Percentiles rank a stretch among this genome's conserved stretches.
Evolutionary conservation across 92 coral and sea anemone genomes (phyloP).

Genomic region (Paramuricea clavata): DNA sequence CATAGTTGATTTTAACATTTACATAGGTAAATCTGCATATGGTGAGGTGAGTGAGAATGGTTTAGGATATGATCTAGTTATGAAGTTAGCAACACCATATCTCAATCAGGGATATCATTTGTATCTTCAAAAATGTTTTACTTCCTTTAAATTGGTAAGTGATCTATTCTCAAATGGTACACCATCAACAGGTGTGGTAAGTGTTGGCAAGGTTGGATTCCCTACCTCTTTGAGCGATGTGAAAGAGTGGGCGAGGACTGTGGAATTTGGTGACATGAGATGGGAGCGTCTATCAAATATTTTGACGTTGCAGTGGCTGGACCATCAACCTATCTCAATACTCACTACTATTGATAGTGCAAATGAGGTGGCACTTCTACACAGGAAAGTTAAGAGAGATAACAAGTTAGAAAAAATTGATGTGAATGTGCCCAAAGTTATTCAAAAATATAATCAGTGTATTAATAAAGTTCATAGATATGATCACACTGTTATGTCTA

Average conservation of each 20-base stretch:
- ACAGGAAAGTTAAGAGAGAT: slow-evolving; percentile 56
- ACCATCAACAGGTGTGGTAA: slow-evolving; percentile 64
- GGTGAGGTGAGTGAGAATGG: not conserved
- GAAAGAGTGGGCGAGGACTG: slow-evolving; percentile 71
- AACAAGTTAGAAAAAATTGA: not conserved
- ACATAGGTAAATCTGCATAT: not conserved
- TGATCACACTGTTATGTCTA: slow-evolving; percentile 53
- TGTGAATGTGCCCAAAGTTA: slow-evolving; percentile 67
- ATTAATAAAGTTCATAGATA: slow-evolving; percentile 71
- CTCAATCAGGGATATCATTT: slow-evolving; percentile 76
- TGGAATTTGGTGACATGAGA: slow-evolving; percentile 62
- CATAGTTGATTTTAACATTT: slow-evolving; percentile 16
- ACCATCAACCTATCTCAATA: slow-evolving; percentile 69
- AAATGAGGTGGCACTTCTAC: slow-evolving; percentile 45
- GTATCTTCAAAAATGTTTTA: slow-evolving; percentile 70
- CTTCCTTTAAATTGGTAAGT: slow-evolving; percentile 61
- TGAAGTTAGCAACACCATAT: not conserved
- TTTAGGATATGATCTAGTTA: not conserved
- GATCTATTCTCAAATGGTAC: slow-evolving; percentile 63
- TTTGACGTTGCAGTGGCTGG: slow-evolving; percentile 68
- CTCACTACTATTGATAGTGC: slow-evolving; percentile 69
- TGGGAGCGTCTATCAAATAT: slow-evolving; percentile 64
- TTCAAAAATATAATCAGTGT: slow-evolving; percentile 60
- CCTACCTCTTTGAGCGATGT: slow-evolving; percentile 62
- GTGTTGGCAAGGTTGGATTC: slow-evolving; percentile 56